Evolutionary conservation across 2,113 vertebrate species (phyloP), one percentile per base, ranked within the genome.

Genomic region (Bostrychus sinensis): DNA sequence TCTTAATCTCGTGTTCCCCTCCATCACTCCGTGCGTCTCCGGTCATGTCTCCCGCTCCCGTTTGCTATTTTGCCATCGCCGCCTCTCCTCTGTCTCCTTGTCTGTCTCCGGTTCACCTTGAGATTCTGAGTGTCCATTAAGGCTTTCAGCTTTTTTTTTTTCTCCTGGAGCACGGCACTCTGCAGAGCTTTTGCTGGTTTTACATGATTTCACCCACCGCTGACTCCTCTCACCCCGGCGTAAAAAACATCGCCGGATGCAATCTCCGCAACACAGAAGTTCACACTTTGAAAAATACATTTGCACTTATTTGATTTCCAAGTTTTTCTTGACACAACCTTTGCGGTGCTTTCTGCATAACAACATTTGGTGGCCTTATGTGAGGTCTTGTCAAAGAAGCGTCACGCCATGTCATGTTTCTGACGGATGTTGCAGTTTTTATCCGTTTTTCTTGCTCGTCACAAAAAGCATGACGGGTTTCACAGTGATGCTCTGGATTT

Each of bases 71-170:
- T 1, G 9, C 74, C 77, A 39, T n/a, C n/a, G n/a, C n/a, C n/a
- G n/a, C n/a, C n/a, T n/a, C n/a, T n/a, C n/a, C n/a, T n/a, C n/a
- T 1, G 38, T 77, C 77, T 84, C 72, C 76, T 70, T 62, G 55
- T 75, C 67, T 56, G 59, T 74, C 69, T 82, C 70, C 71, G 67
- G 45, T 55, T 88, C 81, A 78, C 76, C 86, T 86, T 81, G 78
- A 81, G 70, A 68, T 60, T 68, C 45, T 61, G 66, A 81, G 80
- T 72, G 70, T 83, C 81, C 84, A 85, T 86, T 83, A 85, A 78
- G 69, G 76, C 82, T 86, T 82, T 86, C 64, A 78, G 64, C 63
- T 3, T 25, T 66, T 77, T n/a, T n/a, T n/a, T n/a, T n/a, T n/a
- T n/a, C n/a, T 68, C 66, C 50, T 38, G 23, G 77, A 60, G 72